phyloP scores from a whole-genome alignment of 2,113 vertebrate genomes.

The Calidris pugnax region DNA sequence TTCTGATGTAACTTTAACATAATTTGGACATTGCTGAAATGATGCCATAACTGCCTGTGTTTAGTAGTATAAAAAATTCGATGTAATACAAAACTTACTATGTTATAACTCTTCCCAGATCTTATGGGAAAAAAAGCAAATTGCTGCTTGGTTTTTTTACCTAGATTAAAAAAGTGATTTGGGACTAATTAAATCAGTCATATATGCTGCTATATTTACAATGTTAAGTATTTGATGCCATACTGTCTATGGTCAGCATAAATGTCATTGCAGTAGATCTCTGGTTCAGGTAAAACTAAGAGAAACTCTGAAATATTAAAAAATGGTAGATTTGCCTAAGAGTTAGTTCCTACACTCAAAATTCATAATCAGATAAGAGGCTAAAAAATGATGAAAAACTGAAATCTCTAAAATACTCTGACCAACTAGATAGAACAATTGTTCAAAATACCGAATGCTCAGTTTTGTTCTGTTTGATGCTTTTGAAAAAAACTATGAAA shows the following conservation, averaged over 20 bases:
- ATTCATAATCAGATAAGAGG: background rate
- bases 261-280: background rate
- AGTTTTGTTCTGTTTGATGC: background rate
- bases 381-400: background rate
- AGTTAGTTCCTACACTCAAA: background rate
- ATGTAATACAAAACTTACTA: accelerated
- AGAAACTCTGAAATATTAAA: background rate
- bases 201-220: background rate
- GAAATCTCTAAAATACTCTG: background rate
- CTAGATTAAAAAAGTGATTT: background rate
- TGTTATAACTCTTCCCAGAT: background rate
- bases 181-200: background rate
- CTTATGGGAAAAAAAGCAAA: background rate
- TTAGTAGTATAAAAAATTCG: background rate
- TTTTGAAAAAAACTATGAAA: background rate
- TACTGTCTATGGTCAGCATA: background rate
- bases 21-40: background rate
- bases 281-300: background rate
- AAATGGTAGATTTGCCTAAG: background rate
- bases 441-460: background rate
- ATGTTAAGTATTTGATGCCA: background rate
- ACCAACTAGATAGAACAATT: background rate
- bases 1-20: background rate
- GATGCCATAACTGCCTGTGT: background rate
- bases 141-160: accelerated